These are phyloP conservation scores for Hexactinellida sp. DNA, from an alignment of 37 sponge, comb jelly and placozoan species.

Conservation along the genomic window DNA sequence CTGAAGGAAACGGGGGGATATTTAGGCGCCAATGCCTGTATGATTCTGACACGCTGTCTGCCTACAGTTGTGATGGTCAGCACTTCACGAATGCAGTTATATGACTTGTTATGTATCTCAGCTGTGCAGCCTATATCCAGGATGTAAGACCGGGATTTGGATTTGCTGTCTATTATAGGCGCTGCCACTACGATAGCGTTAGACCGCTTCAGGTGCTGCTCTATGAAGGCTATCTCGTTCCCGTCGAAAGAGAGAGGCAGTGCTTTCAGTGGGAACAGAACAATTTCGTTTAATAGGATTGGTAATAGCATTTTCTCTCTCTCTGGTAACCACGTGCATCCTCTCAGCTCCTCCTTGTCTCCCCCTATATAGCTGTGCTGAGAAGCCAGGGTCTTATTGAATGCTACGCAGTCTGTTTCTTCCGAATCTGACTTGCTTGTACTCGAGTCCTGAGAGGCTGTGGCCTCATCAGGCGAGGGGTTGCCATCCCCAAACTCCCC, in stretches of 20 bases:
- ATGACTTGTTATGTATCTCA: slow-evolving; percentile 1
- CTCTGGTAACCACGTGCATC: slow-evolving; percentile 1
- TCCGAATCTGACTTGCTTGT: not conserved
- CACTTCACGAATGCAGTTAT: not conserved
- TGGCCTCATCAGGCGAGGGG: not conserved
- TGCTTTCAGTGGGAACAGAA: slow-evolving; percentile 71
- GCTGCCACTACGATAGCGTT: slow-evolving; percentile 8
- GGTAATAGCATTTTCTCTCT: slow-evolving; percentile 24
- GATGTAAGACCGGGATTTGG: not conserved
- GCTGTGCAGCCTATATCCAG: not conserved
- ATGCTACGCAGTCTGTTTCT: not conserved
- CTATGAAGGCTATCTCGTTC: slow-evolving; percentile 34
- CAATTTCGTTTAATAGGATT: slow-evolving; percentile 38
- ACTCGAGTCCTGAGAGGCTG: not conserved
- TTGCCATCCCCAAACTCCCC: not conserved
- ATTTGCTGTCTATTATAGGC: not conserved
- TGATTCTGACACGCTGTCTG: slow-evolving; percentile 1
- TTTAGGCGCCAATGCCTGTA: not conserved
- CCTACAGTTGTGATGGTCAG: slow-evolving; percentile 13
- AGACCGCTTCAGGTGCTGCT: not conserved
- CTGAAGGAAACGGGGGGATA: not conserved
- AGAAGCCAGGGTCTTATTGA: not conserved
- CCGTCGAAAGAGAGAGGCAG: slow-evolving; percentile 59
- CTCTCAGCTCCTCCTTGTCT: slow-evolving; percentile 1
- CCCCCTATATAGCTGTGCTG: slow-evolving; percentile 4